Conservation (phyloP, 2,797 vertebrate genomes). For the Trachurus trachurus region DNA sequence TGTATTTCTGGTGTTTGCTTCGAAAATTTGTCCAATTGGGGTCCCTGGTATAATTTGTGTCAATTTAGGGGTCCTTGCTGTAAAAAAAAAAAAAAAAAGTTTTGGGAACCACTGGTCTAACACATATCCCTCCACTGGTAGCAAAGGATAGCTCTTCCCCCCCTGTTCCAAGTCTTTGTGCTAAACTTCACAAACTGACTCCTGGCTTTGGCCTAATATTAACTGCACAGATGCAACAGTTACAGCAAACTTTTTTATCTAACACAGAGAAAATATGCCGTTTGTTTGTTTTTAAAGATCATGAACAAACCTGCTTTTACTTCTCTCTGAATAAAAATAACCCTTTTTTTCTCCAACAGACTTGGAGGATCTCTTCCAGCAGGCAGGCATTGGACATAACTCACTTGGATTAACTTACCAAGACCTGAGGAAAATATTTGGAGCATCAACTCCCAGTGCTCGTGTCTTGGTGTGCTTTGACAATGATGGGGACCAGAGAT, state of each 20-base stretch:
- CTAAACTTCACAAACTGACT: neutral
- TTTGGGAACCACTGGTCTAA: no score
- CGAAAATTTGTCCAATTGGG: no score
- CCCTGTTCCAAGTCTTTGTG: neutral
- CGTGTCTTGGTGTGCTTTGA: slow-evolving; percentile 75
- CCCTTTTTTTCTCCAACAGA: slow-evolving; percentile 61
- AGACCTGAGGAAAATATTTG: slow-evolving; percentile 71
- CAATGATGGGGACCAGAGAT: slow-evolving; percentile 74
- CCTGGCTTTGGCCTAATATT: neutral
- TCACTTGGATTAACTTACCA: slow-evolving; percentile 70
- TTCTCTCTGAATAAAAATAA: slow-evolving; percentile 1
- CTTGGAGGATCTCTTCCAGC: slow-evolving; percentile 74
- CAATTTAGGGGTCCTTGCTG: no score
- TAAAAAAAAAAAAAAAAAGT: no score
- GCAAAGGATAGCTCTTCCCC: no score
- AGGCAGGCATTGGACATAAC: slow-evolving; percentile 23
- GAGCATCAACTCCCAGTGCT: slow-evolving; percentile 57
- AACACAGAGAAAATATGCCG: neutral
- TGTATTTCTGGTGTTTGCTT: no score
- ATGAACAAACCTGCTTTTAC: neutral
- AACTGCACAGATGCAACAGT: neutral
- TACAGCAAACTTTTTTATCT: neutral
- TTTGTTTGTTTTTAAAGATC: neutral
- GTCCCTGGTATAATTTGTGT: no score
- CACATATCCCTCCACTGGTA: no score